Evolutionary conservation across 2,113 vertebrate genomes (phyloP).

Genomic region (Sitta europaea): DNA sequence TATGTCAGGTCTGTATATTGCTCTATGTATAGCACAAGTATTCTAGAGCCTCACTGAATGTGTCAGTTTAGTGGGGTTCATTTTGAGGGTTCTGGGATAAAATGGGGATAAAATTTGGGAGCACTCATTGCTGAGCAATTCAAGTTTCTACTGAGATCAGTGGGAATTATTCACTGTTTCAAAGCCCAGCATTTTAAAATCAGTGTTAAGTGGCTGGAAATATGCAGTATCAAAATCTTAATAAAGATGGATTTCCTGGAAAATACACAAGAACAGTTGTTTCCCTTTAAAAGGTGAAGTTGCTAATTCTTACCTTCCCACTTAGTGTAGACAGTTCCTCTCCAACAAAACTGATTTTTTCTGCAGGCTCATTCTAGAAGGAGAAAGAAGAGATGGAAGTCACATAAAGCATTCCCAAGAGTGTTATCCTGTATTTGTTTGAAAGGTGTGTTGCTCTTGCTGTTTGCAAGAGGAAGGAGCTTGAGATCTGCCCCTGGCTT

Average conservation of each 20-base stretch:
- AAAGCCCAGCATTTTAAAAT: not conserved
- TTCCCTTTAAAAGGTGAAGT: not conserved
- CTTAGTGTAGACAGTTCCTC: conserved; percentile 77
- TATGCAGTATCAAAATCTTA: not conserved
- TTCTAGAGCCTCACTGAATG: not conserved
- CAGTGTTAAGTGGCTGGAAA: not conserved
- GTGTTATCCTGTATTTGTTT: not conserved
- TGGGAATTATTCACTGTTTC: not conserved
- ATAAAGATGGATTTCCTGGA: not conserved
- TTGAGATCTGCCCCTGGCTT: not conserved
- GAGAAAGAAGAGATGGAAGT: not conserved
- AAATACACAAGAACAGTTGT: not conserved
- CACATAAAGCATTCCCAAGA: not conserved
- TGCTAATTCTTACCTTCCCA: conserved; percentile 74
- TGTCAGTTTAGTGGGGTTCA: not conserved
- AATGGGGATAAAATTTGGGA: not conserved
- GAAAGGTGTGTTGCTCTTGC: not conserved
- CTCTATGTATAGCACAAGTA: not conserved
- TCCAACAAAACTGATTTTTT: conserved; percentile 76
- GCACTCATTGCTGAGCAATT: not conserved
- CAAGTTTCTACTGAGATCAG: not conserved
- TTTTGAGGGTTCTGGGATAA: not conserved
- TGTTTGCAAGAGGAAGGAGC: not conserved
- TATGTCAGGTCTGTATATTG: not conserved
- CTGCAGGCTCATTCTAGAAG: conserved; percentile 76